Base-by-base conservation (phyloP, 1,140 invertebrate genomes). In the Phymorhynchus buccinoides region DNA sequence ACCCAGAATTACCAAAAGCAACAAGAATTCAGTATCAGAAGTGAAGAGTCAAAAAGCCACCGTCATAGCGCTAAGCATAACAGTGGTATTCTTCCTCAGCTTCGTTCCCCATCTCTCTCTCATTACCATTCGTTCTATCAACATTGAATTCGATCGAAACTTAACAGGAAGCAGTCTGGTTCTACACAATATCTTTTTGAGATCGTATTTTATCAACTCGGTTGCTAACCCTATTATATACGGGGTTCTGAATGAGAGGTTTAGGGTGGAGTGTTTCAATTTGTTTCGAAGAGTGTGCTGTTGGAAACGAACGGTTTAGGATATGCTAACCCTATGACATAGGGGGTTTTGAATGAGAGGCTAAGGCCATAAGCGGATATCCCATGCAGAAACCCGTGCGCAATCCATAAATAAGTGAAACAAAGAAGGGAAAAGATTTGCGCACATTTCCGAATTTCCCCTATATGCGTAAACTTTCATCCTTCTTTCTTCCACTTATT, bases 81-180 rank as follows among this genome's bases (percentile, higher is more conserved):
- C 88, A 1, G 30, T 87, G 6, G 85, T 89, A 6, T 89, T 89
- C 80, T 78, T 89, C 37, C 84, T 88, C 32, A 89, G 88, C 84
- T 89, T 87, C 66, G 39, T 89, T 16, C 88, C 88, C 6, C 84
- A 86, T 66, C 84, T 89, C 12, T 79, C 56, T 9, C 86, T 89
- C 12, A 78, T 86, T 39, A 81, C 83, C 12, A 78, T 83, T 7
- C 42, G 86, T 22, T 32, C 81, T 30, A 71, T 87, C 44, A 35
- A 41, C 12, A 39, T 48, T 22, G 84, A 83, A 14, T 85, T 88
- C 30, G 87, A 86, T 56, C 48, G 78, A n/a, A 37, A 75, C 16
- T 42, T 88, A 42, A n/a, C 48, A 6, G 87, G 87, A 3, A 41
- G 84, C 1, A 66, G 32, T 16, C 62, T 86, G n/a, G 81, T 85